Evolutionary conservation across 2,888 invertebrate species (phyloP).

Genomic region (Callosobruchus maculatus): DNA sequence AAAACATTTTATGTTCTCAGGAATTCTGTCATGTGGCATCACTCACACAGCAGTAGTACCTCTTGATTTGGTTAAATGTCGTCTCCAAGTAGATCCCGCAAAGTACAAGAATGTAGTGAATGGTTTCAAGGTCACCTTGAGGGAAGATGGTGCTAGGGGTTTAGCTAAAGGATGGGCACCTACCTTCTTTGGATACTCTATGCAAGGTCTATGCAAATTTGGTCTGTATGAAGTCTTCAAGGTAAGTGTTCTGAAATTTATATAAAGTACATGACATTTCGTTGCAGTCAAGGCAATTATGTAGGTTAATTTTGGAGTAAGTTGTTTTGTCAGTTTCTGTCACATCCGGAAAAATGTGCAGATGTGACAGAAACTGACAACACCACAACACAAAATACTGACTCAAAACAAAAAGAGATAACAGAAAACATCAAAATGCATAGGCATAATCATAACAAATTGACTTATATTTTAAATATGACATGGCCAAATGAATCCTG

Average conservation of each 20-base stretch:
- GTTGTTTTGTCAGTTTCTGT: too few species aligned
- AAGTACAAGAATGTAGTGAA: slow-evolving; percentile 89
- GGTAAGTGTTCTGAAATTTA: slow-evolving; percentile 19
- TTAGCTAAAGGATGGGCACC: slow-evolving; percentile 97
- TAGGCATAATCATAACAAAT: too few species aligned
- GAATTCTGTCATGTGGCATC: slow-evolving; percentile 67
- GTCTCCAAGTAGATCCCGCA: slow-evolving; percentile 87
- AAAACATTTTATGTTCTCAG: slow-evolving; percentile 16
- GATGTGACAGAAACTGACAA: too few species aligned
- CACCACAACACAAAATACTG: too few species aligned
- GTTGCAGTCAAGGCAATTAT: too few species aligned
- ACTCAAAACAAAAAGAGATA: too few species aligned
- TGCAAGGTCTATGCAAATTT: slow-evolving; percentile 95
- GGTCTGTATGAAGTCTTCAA: slow-evolving; percentile 87
- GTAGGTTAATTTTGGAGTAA: too few species aligned
- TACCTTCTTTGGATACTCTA: slow-evolving; percentile 94
- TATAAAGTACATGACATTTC: too few species aligned
- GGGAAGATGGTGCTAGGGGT: slow-evolving; percentile 83
- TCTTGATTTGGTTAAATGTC: slow-evolving; percentile 92
- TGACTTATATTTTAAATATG: too few species aligned
- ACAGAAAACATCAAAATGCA: too few species aligned
- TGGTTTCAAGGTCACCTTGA: slow-evolving; percentile 81
- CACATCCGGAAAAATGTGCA: too few species aligned
- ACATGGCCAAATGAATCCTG: too few species aligned
- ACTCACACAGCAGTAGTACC: slow-evolving; percentile 95